phyloP scores from a whole-genome alignment of 2,888 invertebrate genomes.

The Zaprionus obscuricornis region DNA sequence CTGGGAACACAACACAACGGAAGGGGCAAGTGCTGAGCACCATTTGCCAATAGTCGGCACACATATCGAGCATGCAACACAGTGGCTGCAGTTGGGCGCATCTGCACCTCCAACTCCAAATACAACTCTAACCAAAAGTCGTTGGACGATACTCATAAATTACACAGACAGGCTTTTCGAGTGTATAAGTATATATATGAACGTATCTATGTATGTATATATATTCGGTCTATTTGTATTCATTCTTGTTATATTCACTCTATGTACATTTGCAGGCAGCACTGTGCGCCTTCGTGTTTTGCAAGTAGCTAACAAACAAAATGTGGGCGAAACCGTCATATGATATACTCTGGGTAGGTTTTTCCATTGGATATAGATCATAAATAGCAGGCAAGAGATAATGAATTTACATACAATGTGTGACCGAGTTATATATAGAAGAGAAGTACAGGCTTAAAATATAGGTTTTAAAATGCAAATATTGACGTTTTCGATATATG shows the following conservation, averaged over 20 bases:
- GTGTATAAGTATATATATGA: too few relatives aligned
- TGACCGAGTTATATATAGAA: constrained; percentile 15
- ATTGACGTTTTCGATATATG: too few relatives aligned
- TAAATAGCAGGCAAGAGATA: constrained; percentile 27
- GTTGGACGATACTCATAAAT: constrained; percentile 51
- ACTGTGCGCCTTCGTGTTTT: constrained; percentile 33
- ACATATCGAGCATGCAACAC: constrained; percentile 53
- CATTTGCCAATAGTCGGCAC: constrained; percentile 54
- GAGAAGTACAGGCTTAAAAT: too few relatives aligned
- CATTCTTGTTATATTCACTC: background rate
- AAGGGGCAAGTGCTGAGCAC: constrained; percentile 38
- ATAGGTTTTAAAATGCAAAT: background rate
- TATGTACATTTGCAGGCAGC: background rate
- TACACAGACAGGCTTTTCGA: constrained; percentile 34
- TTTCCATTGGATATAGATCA: constrained; percentile 33
- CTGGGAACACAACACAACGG: background rate
- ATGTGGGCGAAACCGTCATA: constrained; percentile 27
- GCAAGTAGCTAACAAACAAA: constrained; percentile 2
- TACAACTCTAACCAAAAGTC: constrained; percentile 25
- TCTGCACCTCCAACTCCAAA: constrained; percentile 8
- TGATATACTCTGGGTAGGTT: constrained; percentile 37
- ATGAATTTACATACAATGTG: too few relatives aligned
- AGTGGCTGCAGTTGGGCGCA: constrained; percentile 4
- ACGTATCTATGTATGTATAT: constrained; percentile 10
- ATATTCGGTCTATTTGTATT: constrained; percentile 26